phyloP scores from a whole-genome alignment of 2,113 vertebrate species.

The Tursiops truncatus region DNA sequence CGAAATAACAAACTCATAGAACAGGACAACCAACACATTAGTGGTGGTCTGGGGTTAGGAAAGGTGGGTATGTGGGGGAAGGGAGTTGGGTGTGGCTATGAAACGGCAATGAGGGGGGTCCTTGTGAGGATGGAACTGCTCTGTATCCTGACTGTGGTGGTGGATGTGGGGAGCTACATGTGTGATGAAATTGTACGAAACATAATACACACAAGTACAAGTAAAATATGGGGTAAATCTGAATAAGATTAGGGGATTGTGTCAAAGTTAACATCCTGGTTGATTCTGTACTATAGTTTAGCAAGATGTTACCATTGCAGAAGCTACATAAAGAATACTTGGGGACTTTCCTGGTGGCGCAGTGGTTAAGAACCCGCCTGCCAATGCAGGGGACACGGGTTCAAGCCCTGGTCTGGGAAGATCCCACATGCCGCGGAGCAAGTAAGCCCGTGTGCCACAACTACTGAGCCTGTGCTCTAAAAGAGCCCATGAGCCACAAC shows the following conservation, averaged over 20 bases:
- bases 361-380: no score
- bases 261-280: background rate
- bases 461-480: no score
- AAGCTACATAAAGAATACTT: background rate
- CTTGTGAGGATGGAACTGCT: background rate
- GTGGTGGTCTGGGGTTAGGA: background rate
- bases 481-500: no score
- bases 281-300: background rate
- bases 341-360: no score
- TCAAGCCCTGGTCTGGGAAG: no score
- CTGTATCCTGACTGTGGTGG: background rate
- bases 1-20: background rate
- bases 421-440: no score
- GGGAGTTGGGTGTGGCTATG: background rate
- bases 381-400: no score
- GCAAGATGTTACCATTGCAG: background rate
- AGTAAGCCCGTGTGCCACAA: no score
- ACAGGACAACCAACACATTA: background rate
- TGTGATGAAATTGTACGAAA: background rate
- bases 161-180: background rate
- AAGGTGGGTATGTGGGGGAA: accelerated
- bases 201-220: background rate
- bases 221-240: background rate
- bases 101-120: background rate
- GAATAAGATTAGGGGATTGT: background rate